Conservation (phyloP, 1,140 invertebrate genomes). For the Pachypeltis micranthus region DNA sequence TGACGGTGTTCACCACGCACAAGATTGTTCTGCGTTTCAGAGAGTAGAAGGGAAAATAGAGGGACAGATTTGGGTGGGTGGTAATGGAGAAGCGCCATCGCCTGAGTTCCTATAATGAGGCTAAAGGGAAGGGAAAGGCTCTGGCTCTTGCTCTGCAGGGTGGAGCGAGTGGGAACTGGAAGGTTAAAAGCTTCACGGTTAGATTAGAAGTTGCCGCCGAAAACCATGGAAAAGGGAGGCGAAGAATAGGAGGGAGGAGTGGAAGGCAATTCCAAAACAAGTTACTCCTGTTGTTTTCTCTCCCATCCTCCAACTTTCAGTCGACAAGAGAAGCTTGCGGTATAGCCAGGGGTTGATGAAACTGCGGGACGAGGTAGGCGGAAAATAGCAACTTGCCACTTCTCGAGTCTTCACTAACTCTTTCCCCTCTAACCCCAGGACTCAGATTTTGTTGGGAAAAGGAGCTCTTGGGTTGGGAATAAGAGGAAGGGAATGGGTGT, state of each 20-base stretch:
- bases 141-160: no score
- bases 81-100: slow-evolving; percentile 4
- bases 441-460: no score
- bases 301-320: neutral
- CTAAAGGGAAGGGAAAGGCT: neutral
- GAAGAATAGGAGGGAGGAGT: neutral
- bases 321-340: neutral
- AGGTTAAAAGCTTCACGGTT: neutral
- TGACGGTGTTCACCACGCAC: no score
- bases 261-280: slow-evolving; percentile 7
- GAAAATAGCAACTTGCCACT: slow-evolving; percentile 8
- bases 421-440: no score
- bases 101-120: neutral
- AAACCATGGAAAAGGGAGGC: neutral
- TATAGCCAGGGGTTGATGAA: neutral
- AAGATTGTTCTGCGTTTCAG: no score
- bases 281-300: slow-evolving; percentile 7
- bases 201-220: slow-evolving; percentile 4
- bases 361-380: neutral
- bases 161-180: neutral
- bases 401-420: slow-evolving; percentile 7
- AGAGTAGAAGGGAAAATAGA: no score
- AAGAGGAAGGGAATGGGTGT: neutral
- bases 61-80: neutral
- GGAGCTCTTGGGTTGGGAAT: neutral